phyloP scores from a whole-genome alignment of 1,140 invertebrate species.

The Drosophila rufa region DNA sequence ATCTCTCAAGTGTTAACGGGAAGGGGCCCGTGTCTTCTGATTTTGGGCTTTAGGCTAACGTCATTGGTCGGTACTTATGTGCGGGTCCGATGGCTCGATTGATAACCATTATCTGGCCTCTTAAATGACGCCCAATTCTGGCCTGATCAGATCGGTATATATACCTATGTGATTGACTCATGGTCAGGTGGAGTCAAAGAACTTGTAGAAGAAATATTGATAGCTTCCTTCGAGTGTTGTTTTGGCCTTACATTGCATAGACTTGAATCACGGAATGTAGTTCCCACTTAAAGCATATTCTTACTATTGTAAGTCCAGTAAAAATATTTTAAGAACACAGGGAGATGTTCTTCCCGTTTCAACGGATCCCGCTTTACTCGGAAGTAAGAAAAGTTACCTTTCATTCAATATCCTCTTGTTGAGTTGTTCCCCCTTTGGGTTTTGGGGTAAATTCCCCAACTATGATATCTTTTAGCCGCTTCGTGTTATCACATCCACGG shows the following conservation, averaged over 20 bases:
- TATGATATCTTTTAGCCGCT: background rate
- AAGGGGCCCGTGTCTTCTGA: constrained; percentile 32
- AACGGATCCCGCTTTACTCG: background rate
- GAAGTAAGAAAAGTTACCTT: background rate
- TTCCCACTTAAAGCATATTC: background rate
- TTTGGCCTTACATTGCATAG: constrained; percentile 2
- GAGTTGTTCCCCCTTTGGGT: background rate
- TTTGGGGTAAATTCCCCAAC: background rate
- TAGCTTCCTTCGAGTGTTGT: background rate
- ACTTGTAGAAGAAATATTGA: constrained; percentile 1
- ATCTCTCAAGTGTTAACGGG: constrained; percentile 35
- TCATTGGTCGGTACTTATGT: constrained; percentile 33
- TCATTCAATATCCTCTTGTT: background rate
- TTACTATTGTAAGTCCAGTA: too few relatives aligned
- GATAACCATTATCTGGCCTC: constrained; percentile 43
- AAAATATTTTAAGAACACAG: background rate
- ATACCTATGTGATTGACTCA: constrained; percentile 24
- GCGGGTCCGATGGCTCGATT: constrained; percentile 18
- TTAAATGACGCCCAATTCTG: constrained; percentile 12
- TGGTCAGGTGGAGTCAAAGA: constrained; percentile 37
- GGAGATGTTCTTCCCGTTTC: background rate
- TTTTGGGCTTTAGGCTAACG: constrained; percentile 18
- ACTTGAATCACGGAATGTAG: background rate
- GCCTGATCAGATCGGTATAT: constrained; percentile 12
- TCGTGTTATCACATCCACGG: constrained; percentile 2